These are phyloP conservation scores for Prionailurus viverrinus DNA, from an alignment of 2,113 vertebrate genomes.

Conservation along the genomic window DNA sequence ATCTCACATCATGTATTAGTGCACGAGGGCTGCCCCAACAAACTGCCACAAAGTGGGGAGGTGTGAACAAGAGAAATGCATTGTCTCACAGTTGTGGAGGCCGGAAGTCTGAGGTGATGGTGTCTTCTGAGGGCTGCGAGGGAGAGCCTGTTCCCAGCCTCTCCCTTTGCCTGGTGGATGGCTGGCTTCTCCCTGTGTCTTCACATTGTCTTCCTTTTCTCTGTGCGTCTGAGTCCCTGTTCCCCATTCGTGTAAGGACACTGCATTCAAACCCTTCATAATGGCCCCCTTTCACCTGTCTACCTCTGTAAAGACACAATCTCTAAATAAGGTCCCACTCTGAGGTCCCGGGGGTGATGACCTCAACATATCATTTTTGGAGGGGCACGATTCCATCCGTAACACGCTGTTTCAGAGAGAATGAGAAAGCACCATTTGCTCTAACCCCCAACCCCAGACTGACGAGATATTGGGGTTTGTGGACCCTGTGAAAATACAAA, in stretches of 20 bases:
- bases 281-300: neutral
- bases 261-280: neutral
- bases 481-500: neutral
- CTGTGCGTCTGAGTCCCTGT: too few species aligned
- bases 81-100: neutral
- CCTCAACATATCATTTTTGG: neutral
- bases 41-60: neutral
- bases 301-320: neutral
- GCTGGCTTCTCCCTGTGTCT: neutral
- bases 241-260: neutral
- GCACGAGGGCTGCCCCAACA: accelerated
- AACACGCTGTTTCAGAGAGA: neutral
- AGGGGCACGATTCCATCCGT: neutral
- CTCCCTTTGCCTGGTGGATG: neutral
- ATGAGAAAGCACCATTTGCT: neutral
- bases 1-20: accelerated
- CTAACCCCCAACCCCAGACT: neutral
- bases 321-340: neutral
- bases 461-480: neutral
- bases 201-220: neutral
- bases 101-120: neutral
- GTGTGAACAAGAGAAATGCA: neutral
- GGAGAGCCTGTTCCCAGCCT: neutral
- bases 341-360: too few species aligned
- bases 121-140: neutral